Conservation (phyloP, 2,797 vertebrate genomes). For the Podarcis lilfordi region DNA sequence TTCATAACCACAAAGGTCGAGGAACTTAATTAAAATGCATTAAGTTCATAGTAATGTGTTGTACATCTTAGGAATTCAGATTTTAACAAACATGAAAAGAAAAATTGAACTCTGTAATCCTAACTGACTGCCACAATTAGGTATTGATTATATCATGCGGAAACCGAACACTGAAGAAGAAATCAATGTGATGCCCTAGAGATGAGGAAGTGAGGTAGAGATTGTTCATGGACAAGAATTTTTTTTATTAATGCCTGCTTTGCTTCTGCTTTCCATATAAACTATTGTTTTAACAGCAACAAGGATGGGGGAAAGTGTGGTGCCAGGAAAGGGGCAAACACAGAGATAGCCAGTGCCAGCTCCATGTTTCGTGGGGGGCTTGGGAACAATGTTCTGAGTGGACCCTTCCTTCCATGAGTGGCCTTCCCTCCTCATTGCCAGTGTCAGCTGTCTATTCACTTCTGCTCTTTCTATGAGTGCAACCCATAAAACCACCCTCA, state of each 20-base stretch:
- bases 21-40: constrained; percentile 37
- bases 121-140: neutral
- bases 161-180: neutral
- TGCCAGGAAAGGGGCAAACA: neutral
- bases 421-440: too few species aligned
- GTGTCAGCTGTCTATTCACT: too few species aligned
- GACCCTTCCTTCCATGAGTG: too few species aligned
- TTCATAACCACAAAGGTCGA: neutral
- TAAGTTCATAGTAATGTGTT: constrained; percentile 15
- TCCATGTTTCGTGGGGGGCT: too few species aligned
- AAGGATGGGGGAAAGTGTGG: too few species aligned
- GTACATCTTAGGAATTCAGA: neutral
- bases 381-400: too few species aligned
- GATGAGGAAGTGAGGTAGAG: neutral
- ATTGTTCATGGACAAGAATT: neutral
- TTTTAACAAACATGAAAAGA: constrained; percentile 2
- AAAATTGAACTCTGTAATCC: neutral
- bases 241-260: neutral
- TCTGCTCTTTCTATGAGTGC: too few species aligned
- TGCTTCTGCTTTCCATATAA: neutral
- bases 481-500: too few species aligned
- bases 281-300: neutral
- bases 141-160: neutral
- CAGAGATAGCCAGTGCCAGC: neutral
- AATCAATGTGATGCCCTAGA: neutral